Evolutionary conservation across 1,140 invertebrate species (phyloP), one percentile per base, ranked within the genome.

Genomic region (Philotrypesis tridentata): DNA sequence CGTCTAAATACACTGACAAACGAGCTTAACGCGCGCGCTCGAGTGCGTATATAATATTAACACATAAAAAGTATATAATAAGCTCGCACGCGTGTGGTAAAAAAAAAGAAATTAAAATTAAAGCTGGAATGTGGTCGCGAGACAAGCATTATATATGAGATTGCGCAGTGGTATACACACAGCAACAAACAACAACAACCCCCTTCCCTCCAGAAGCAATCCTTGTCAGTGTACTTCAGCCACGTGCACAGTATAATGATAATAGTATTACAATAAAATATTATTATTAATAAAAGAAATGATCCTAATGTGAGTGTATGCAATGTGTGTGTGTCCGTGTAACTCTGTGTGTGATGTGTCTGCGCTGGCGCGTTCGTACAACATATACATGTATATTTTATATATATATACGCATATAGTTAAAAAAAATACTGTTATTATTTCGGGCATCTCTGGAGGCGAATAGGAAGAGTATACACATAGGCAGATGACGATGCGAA

Each of bases 371-470:
- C 48, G 21, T n/a, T 7, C 48, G 48, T 55, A 21, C 17, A 48
- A 21, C 43, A 17, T 37, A 48, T 48, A 21, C 17, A 48, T 48
- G 6, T 17, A 55, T 55, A 43, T 43, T 14, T 14, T 43, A 43
- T 9, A 14, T 43, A 43, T 55, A 55, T n/a, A 55, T 55, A 55
- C 40, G 40, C 12, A 43, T 43, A 55, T 55, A 55, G 17, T 21
- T 48, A 48, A 48, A 55, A n/a, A 55, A 55, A 77, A 77, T 77
- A 77, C 74, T 67, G 74, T 77, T n/a, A 55, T 61, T 55, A 55
- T n/a, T n/a, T 76, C 60, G 73, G 73, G 73, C 73, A 25, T 76
- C 73, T 77, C 60, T 43, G 74, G n/a, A 43, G 37, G 37, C 61
- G 74, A 40, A 12, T 77, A 67, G 74, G 74, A 77, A 77, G 33